Evolutionary conservation across 2,888 invertebrate genomes (phyloP).

Genomic region (Napeogenes sylphis): DNA sequence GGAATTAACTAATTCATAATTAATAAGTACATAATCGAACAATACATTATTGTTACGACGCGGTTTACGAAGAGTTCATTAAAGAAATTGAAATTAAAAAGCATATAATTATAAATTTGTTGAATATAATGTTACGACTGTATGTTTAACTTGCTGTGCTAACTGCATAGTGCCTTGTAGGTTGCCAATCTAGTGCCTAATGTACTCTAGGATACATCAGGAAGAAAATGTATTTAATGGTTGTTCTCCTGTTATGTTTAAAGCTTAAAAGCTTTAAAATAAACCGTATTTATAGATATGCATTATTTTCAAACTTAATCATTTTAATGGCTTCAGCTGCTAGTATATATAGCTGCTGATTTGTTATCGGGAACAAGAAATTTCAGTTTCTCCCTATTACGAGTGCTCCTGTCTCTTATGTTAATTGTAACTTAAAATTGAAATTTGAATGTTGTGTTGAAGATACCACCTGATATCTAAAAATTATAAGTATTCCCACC

Average conservation of each 20-base stretch:
- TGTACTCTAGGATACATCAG: conserved; percentile 47
- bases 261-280: conserved; percentile 34
- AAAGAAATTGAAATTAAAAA: conserved; percentile 35
- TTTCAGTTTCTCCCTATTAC: conserved; percentile 16
- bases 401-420: conserved; percentile 29
- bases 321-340: conserved; percentile 23
- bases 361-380: background rate
- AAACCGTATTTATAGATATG: conserved; percentile 20
- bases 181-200: conserved; percentile 80
- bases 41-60: conserved; percentile 34
- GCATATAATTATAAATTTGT: conserved; percentile 43
- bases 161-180: conserved; percentile 79
- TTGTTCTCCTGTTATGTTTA: conserved; percentile 37
- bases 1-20: conserved; percentile 25
- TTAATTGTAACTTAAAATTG: conserved; percentile 35
- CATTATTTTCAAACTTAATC: conserved; percentile 9
- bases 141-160: conserved; percentile 72
- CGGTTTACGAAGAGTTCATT: conserved; percentile 36
- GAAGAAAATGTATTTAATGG: conserved; percentile 36
- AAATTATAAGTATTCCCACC: conserved; percentile 72
- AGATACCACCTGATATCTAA: conserved; percentile 67
- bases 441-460: conserved; percentile 52
- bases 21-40: conserved; percentile 26
- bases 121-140: conserved; percentile 52
- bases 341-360: conserved; percentile 12